Evolutionary conservation across 2,797 vertebrate genomes (phyloP), one percentile per base, ranked within the genome.

Genomic region (Taeniopygia guttata): DNA sequence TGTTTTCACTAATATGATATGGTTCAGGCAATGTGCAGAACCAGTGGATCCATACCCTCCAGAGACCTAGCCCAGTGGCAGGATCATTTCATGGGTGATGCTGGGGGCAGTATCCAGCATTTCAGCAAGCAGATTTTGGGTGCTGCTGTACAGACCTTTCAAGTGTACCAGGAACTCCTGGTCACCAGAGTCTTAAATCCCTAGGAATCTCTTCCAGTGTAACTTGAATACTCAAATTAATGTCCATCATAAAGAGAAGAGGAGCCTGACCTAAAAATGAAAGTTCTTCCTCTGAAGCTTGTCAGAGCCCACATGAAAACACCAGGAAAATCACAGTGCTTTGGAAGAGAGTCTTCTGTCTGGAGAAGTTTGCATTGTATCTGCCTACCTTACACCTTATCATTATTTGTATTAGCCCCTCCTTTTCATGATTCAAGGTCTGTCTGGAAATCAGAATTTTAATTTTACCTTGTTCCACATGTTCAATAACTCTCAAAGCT

Each of bases 401-500:
- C 4, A 32, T 58, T 60, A 66, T 2, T 45, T 12, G 21, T 62
- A 45, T 48, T 52, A 77, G 21, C 16, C 49, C 20, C 62, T 90
- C 12, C 68, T 82, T 87, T 80, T 54, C 38, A 63, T 1, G 2
- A 87, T 18, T 59, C 68, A 89, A 75, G 5, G 5, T 77, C 55
- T 84, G 23, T 43, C 46, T 63, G n/a, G 30, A 93, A 89, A 80
- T 27, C 25, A 67, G 20, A 16, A 23, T 76, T 80, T 84, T 46
- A 48, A 60, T 66, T 91, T 91, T 96, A 99, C 99, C 99, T 98
- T 99, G 99, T 78, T 99, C 99, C 66, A 99, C 99, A 0, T 99
- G 99, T 95, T 99, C 99, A 60, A 99, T 97, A 66, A 99, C 99
- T 96, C 98, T 98, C 94, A 99, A 98, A 67, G 99, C 98, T 94